phyloP scores from a whole-genome alignment of 2,113 vertebrate species.

The Clupea harengus region DNA sequence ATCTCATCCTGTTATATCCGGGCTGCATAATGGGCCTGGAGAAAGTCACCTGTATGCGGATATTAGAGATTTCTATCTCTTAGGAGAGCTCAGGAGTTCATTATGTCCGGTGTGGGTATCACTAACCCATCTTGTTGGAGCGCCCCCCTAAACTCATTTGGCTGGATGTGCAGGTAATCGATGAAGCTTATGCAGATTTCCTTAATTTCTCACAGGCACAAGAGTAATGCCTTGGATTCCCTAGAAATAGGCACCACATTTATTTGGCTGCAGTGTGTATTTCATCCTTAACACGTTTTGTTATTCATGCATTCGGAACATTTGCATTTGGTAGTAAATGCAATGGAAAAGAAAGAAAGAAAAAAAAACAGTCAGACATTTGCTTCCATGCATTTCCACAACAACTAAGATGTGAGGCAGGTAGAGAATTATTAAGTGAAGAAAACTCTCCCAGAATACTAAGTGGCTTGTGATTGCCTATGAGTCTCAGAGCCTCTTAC shows the following conservation, averaged over 20 bases:
- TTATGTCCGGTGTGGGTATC: not conserved
- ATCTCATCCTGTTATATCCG: not conserved
- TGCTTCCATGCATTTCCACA: not conserved
- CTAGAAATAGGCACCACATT: not conserved
- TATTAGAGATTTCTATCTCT: not conserved
- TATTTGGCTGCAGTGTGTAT: not conserved
- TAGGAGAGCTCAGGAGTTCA: not conserved
- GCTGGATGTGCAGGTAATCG: not conserved
- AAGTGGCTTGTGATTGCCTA: not conserved
- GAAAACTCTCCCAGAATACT: not conserved
- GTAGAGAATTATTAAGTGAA: not conserved
- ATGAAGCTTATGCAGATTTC: not conserved
- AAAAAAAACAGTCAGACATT: not conserved
- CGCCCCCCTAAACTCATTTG: not conserved
- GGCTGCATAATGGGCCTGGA: not conserved
- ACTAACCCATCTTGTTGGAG: not conserved
- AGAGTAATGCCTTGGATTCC: not conserved
- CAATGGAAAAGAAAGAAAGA: not conserved
- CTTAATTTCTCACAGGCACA: not conserved
- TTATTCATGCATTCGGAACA: not conserved
- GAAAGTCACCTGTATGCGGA: not conserved
- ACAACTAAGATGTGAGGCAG: not conserved
- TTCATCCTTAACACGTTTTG: not conserved
- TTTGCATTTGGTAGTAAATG: not conserved
- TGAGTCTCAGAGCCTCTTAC: not conserved